Evolutionary conservation across 2,888 invertebrate species (phyloP).

Genomic region (Watsonalla binaria): DNA sequence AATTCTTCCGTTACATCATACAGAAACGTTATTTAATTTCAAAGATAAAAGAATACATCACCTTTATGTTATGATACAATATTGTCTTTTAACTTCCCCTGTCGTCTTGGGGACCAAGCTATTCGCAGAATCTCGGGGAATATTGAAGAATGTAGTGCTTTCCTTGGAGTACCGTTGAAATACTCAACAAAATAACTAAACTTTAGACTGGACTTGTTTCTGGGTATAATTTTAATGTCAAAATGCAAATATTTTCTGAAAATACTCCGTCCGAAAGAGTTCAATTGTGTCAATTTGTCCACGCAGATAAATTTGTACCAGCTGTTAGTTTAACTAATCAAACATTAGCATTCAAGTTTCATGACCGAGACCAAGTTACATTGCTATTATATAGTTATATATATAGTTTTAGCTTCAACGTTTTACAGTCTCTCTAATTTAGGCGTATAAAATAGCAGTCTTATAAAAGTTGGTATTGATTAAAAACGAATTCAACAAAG

Average conservation of each 20-base stretch:
- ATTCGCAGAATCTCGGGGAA: neutral
- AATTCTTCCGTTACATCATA: slow-evolving; percentile 11
- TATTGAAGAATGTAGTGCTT: slow-evolving; percentile 9
- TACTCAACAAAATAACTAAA: slow-evolving; percentile 13
- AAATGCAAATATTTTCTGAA: neutral
- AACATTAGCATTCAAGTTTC: neutral
- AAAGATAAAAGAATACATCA: slow-evolving; percentile 7
- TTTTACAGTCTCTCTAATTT: too few relatives aligned
- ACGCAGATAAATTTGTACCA: neutral
- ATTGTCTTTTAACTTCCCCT: neutral
- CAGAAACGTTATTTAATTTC: slow-evolving; percentile 14
- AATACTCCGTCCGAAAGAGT: neutral
- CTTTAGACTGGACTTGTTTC: slow-evolving; percentile 9
- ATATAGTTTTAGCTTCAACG: too few relatives aligned
- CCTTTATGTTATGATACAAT: slow-evolving; percentile 6
- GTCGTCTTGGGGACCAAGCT: neutral
- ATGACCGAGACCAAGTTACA: neutral
- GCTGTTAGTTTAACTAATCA: neutral
- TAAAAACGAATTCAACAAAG: too few relatives aligned
- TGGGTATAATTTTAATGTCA: neutral
- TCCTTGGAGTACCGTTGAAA: slow-evolving; percentile 4
- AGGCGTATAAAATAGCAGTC: too few relatives aligned
- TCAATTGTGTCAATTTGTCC: neutral
- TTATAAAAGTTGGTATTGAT: too few relatives aligned
- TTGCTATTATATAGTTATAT: too few relatives aligned